Evolutionary conservation across 2,888 invertebrate genomes (phyloP).

Genomic region (Eristalis intricaria): DNA sequence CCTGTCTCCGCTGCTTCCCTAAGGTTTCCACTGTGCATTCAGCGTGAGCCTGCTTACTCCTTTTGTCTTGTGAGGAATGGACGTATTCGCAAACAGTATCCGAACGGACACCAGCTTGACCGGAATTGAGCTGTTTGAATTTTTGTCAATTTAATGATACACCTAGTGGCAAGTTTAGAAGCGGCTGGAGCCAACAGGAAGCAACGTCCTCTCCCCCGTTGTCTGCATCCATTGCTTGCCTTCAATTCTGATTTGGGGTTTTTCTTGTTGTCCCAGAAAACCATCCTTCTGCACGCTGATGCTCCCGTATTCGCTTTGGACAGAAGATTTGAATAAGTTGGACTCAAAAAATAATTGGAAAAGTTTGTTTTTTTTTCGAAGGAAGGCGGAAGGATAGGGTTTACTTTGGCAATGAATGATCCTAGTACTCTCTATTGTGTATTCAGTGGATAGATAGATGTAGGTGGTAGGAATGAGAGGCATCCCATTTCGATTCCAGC

Average conservation of each 20-base stretch:
- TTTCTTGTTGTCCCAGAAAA: conserved; percentile 29
- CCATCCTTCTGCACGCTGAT: conserved; percentile 25
- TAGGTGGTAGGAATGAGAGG: background rate
- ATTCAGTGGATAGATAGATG: conserved; percentile 2
- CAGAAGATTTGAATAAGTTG: conserved; percentile 65
- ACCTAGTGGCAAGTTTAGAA: conserved; percentile 13
- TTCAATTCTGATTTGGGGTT: conserved; percentile 9
- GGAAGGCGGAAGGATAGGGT: background rate
- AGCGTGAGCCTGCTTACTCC: background rate
- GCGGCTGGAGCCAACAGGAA: background rate
- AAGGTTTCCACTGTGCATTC: background rate
- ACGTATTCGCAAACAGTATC: conserved; percentile 16
- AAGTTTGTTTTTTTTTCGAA: conserved; percentile 46
- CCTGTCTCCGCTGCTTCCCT: background rate
- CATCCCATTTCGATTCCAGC: conserved; percentile 42
- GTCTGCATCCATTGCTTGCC: conserved; percentile 5
- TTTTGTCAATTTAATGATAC: conserved; percentile 57
- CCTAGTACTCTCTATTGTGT: conserved; percentile 32
- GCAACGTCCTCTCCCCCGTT: background rate
- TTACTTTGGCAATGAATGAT: conserved; percentile 9
- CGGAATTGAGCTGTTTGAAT: conserved; percentile 39
- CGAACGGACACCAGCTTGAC: conserved; percentile 34
- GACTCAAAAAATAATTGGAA: conserved; percentile 63
- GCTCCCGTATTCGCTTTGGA: conserved; percentile 25
- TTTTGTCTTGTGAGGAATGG: conserved; percentile 7